These are phyloP conservation scores for Blastobasis lacticolella DNA, from an alignment of 2,888 invertebrate species.

Conservation along the genomic window DNA sequence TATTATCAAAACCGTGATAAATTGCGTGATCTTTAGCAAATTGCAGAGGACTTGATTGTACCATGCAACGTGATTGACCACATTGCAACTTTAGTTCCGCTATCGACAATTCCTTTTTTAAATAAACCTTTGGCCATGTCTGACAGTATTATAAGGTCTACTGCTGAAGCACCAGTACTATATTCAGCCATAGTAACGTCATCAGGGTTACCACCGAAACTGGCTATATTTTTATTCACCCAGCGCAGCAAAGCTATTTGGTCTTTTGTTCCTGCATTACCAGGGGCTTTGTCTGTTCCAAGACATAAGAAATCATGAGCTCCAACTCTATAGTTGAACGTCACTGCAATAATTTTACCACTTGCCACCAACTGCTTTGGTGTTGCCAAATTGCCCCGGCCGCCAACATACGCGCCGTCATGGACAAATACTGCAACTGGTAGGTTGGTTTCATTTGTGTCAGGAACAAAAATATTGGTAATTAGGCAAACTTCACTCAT, in stretches of 20 bases:
- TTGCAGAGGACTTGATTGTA: constrained; percentile 7
- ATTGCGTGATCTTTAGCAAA: constrained; percentile 4
- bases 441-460: constrained; percentile 9
- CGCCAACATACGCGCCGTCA: constrained; percentile 12
- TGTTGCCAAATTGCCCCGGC: constrained; percentile 2
- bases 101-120: constrained; percentile 14
- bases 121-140: constrained; percentile 12
- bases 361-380: constrained; percentile 7
- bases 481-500: constrained; percentile 11
- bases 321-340: constrained; percentile 19
- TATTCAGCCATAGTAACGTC: constrained; percentile 15
- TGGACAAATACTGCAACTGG: constrained; percentile 15
- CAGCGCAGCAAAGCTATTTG: constrained; percentile 15
- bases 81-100: constrained; percentile 6
- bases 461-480: constrained; percentile 7
- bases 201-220: constrained; percentile 17
- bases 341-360: constrained; percentile 14
- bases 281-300: constrained; percentile 18
- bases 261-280: constrained; percentile 21
- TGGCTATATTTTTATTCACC: constrained; percentile 16
- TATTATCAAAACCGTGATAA: constrained; percentile 5
- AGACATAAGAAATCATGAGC: constrained; percentile 18
- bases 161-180: constrained; percentile 13
- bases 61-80: no score
- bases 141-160: constrained; percentile 14